Conservation (phyloP, 2,113 vertebrate species). For the Tachysurus vachellii region DNA sequence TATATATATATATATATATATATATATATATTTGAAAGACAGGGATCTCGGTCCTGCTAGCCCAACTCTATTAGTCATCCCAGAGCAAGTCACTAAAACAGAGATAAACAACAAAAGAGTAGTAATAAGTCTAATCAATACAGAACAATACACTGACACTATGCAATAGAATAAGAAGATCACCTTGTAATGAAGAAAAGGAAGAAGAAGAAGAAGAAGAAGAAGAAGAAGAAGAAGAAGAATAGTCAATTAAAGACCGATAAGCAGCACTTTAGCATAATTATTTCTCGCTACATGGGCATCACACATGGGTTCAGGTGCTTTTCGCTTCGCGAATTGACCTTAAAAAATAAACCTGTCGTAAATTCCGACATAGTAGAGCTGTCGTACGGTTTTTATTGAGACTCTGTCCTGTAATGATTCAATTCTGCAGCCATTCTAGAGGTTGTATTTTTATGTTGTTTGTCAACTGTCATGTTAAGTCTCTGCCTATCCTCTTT, state of each 20-base stretch:
- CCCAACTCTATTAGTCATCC: not conserved
- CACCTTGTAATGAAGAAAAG: not conserved
- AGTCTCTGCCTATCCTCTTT: not conserved
- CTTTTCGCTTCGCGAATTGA: not conserved
- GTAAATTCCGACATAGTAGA: not conserved
- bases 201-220: too few relatives aligned
- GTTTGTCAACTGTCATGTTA: not conserved
- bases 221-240: not conserved
- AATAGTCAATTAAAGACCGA: not conserved
- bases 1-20: too few relatives aligned
- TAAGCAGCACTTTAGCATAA: slow-evolving; percentile 11
- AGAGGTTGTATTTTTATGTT: slow-evolving; percentile 1
- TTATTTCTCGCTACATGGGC: not conserved
- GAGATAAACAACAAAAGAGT: not conserved
- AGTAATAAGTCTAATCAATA: not conserved
- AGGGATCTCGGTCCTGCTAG: not conserved
- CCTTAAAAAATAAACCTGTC: slow-evolving; percentile 1
- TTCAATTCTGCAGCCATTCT: slow-evolving; percentile 2
- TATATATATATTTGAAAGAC: not conserved
- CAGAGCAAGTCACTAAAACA: not conserved
- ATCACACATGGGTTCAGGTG: not conserved
- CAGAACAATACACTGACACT: not conserved
- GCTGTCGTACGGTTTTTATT: not conserved
- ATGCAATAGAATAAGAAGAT: not conserved
- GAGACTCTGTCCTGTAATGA: slow-evolving; percentile 10